Base-by-base conservation (phyloP, 2,888 invertebrate species). In the Drepanosiphum platanoidis region DNA sequence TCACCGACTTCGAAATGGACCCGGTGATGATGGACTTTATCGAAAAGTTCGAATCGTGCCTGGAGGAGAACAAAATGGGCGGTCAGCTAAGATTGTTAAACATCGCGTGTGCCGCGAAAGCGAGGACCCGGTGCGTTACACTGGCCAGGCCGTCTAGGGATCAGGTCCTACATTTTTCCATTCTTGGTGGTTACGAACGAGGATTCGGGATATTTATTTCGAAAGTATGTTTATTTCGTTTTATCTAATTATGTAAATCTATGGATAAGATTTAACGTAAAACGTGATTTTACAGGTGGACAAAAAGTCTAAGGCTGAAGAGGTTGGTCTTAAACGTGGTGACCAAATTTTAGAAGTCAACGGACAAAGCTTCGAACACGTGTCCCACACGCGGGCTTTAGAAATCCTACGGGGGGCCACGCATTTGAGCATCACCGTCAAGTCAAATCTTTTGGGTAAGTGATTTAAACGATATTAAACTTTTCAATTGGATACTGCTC, bases 341-440 rank as follows among this genome's bases (percentile, higher is more conserved):
- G 99, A 99, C 91, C 98, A 99, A 92, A 96, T 99, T 87, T 91
- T 99, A 88, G 98, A 98, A 91, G 98, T 99, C 0, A 99, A 99
- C 90, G 97, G 98, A 42, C 97, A 98, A 90, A 97, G 96, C 89
- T 97, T 99, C 90, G 95, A 96, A 89, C 96, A 97, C 90, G 96
- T 99, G 75, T 95, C 95, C 88, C 95, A 96, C 90, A 94, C 95
- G 74, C 94, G 95, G 89, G 98, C 99, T 15, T 92, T 98, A 90
- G 98, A 99, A 91, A 94, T 98, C 87, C 92, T 99, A 27, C 93
- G 95, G 87, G 95, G 96, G 86, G 96, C 97, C 77, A 99, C 98
- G 77, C 99, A 99, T 91, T 92, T 99, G 87, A 96, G 97, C 90
- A 95, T 99, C 88, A 96, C 97, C 84, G 97, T 99, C 79, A 98